phyloP scores from a whole-genome alignment of 1,140 invertebrate species.

The Trachymyrmex septentrionalis region DNA sequence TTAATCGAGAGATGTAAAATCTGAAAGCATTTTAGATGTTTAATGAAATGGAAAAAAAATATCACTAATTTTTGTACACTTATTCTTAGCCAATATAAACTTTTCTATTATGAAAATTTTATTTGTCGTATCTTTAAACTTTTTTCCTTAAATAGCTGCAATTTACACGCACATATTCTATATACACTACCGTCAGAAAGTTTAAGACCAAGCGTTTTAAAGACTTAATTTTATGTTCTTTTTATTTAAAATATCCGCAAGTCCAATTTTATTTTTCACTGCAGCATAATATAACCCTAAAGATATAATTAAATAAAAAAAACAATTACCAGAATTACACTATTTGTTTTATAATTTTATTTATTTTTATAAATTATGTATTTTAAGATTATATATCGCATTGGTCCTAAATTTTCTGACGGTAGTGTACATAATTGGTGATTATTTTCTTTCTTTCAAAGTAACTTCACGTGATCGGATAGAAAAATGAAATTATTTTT shows the following conservation, averaged over 20 bases:
- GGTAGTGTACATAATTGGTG: background rate
- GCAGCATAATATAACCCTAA: no score
- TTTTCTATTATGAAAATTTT: background rate
- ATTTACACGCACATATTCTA: background rate
- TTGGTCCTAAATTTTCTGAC: no score
- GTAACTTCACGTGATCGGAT: background rate
- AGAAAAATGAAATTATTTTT: slow-evolving; percentile 17
- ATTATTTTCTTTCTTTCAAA: background rate
- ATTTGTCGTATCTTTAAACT: background rate
- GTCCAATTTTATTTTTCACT: no score
- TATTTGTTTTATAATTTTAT: no score
- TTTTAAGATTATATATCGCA: no score
- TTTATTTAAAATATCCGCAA: no score
- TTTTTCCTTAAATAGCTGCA: background rate
- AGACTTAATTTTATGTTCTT: no score
- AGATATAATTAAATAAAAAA: no score
- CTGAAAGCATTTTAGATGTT: background rate
- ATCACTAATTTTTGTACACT: background rate
- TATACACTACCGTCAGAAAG: no score
- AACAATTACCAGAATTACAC: no score
- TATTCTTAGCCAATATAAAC: background rate
- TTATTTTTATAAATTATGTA: no score
- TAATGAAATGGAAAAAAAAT: slow-evolving; percentile 9
- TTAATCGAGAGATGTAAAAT: background rate
- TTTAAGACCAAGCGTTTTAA: no score